A percentile compares a stretch with the other conserved stretches of the same genome.
Conservation (phyloP, 2,113 vertebrate species). For the Microtus richardsoni region DNA sequence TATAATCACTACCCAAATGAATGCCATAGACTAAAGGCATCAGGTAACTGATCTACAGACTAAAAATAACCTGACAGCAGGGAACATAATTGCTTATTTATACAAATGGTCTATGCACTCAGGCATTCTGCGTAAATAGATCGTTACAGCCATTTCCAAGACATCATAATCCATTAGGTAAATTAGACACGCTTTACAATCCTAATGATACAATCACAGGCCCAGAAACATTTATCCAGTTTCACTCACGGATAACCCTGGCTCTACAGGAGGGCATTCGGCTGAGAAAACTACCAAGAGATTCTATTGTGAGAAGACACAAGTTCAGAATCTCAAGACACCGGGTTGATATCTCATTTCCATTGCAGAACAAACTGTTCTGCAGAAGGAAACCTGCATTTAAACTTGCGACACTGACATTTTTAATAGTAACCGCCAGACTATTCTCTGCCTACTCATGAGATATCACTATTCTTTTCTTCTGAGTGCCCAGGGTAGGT, state of each 20-base stretch:
- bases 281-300: not conserved
- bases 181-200: constrained; percentile 73
- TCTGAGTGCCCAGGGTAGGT: not conserved
- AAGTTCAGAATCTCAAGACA: not conserved
- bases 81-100: constrained; percentile 77
- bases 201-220: constrained; percentile 60
- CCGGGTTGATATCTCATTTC: not conserved
- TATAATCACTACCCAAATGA: constrained; percentile 65
- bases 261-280: not conserved
- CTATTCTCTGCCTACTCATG: not conserved
- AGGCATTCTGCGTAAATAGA: constrained; percentile 76
- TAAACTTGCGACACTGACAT: not conserved
- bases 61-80: constrained; percentile 67
- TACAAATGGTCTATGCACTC: constrained; percentile 70
- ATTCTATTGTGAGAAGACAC: constrained; percentile 52
- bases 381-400: not conserved
- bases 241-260: constrained; percentile 13
- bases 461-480: constrained; percentile 18
- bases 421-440: not conserved
- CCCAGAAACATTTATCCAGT: constrained; percentile 61
- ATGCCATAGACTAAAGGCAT: constrained; percentile 49
- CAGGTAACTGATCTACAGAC: constrained; percentile 68
- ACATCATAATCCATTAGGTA: constrained; percentile 79
- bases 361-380: not conserved
- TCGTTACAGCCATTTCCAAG: constrained; percentile 74